phyloP scores from a whole-genome alignment of 2,888 invertebrate genomes.

The Tetropium fuscum region DNA sequence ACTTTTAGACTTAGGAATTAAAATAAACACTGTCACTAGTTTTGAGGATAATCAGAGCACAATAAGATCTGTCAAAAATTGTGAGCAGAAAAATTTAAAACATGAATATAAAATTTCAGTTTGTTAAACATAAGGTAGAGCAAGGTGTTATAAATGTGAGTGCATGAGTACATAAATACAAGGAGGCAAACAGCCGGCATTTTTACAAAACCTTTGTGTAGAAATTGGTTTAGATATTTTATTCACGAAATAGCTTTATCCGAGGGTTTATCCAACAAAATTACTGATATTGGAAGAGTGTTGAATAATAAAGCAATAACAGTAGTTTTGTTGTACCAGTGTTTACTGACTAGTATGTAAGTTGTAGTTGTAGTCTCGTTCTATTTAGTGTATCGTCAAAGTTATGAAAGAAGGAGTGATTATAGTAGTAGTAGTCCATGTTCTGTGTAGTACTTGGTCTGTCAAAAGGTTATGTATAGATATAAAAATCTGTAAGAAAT shows the following conservation, averaged over 20 bases:
- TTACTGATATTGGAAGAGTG: constrained; percentile 1
- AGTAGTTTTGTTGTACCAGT: too few relatives aligned
- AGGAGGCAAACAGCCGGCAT: neutral
- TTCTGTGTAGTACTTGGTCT: too few relatives aligned
- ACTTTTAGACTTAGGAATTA: neutral
- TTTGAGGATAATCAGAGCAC: neutral
- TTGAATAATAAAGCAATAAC: too few relatives aligned
- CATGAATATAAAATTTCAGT: constrained; percentile 14
- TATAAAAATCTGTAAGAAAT: too few relatives aligned
- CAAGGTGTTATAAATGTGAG: constrained; percentile 5
- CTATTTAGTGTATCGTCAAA: too few relatives aligned
- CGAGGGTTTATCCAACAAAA: neutral
- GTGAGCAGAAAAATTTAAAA: constrained; percentile 12
- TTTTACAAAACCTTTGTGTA: neutral
- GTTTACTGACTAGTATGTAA: too few relatives aligned
- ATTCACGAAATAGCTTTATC: neutral
- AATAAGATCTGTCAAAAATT: constrained; percentile 4
- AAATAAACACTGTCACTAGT: neutral
- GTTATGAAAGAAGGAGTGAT: too few relatives aligned
- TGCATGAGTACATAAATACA: constrained; percentile 1
- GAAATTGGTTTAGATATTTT: neutral
- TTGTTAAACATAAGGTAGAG: constrained; percentile 21
- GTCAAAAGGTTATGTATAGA: too few relatives aligned
- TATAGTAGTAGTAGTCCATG: too few relatives aligned
- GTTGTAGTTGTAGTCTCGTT: too few relatives aligned